A percentile compares a stretch with the other conserved stretches of the same genome.
Evolutionary conservation across 2,113 vertebrate genomes (phyloP).

Genomic region (Boulengeromyrus knoepffleri): DNA sequence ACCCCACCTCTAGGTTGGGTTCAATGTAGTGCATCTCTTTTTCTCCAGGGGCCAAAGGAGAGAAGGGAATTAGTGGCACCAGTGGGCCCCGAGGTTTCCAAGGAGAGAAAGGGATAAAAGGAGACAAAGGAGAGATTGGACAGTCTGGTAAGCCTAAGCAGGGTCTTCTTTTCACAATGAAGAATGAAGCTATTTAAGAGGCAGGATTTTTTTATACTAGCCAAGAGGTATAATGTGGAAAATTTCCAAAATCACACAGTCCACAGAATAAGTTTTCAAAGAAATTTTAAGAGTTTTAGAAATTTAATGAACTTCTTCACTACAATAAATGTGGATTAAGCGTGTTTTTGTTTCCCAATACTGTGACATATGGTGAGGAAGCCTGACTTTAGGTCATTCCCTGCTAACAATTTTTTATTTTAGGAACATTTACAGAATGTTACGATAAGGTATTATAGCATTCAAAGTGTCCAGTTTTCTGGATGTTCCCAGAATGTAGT

Average conservation of each 20-base stretch:
- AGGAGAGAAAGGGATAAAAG: slow-evolving; percentile 18
- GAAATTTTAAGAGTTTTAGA: too few species aligned
- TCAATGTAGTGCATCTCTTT: neutral
- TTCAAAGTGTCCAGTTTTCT: too few species aligned
- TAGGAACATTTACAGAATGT: too few species aligned
- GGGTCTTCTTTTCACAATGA: neutral
- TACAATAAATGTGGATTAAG: neutral
- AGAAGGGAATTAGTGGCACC: neutral
- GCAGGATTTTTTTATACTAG: neutral
- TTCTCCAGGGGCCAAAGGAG: neutral
- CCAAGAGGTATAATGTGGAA: neutral
- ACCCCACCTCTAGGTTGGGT: neutral
- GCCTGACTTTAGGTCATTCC: neutral
- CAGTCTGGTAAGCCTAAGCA: neutral
- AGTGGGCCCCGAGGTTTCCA: neutral
- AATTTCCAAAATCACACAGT: neutral
- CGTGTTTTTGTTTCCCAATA: neutral
- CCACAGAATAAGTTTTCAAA: neutral
- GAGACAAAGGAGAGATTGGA: slow-evolving; percentile 20
- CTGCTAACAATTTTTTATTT: too few species aligned
- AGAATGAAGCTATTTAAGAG: neutral
- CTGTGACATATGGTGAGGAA: neutral
- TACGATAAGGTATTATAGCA: too few species aligned
- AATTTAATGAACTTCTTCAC: too few species aligned
- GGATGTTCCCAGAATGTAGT: too few species aligned